A percentile compares a stretch with the other conserved stretches of the same genome.
phyloP scores from a whole-genome alignment of 2,113 vertebrate genomes.

The Cynocephalus volans region DNA sequence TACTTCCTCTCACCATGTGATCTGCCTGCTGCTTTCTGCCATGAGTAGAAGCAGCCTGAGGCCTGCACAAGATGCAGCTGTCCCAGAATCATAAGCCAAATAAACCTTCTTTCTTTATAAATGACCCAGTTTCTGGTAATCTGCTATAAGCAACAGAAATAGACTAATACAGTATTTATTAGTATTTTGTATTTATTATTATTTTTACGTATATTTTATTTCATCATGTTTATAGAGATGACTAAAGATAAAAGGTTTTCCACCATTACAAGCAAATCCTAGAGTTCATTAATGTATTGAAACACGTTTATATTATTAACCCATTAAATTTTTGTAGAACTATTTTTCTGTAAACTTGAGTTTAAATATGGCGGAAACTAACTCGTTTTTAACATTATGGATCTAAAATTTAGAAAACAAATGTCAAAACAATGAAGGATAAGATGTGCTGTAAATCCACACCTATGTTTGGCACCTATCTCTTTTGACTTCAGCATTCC shows the following conservation, averaged over 20 bases:
- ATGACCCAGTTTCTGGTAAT: no score
- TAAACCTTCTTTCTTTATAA: no score
- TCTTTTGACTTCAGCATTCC: not conserved
- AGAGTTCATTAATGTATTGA: not conserved
- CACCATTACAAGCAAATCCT: not conserved
- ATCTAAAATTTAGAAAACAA: not conserved
- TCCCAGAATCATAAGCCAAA: no score
- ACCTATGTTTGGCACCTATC: not conserved
- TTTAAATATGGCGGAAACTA: not conserved
- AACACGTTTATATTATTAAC: not conserved
- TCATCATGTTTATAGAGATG: not conserved
- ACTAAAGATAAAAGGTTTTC: not conserved
- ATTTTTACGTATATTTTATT: not conserved
- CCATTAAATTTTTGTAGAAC: not conserved
- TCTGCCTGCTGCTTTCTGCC: no score
- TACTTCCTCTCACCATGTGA: no score
- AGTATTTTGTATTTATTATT: not conserved
- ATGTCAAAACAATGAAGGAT: not conserved
- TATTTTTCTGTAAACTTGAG: not conserved
- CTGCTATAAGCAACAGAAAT: no score
- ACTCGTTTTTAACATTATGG: not conserved
- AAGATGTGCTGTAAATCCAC: not conserved
- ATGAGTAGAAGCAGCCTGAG: no score
- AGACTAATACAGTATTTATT: not conserved
- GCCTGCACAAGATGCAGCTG: no score